A percentile compares a stretch with the other conserved stretches of the same genome.
Evolutionary conservation across 2,888 invertebrate genomes (phyloP).

Genomic region (Catocala sponsa): DNA sequence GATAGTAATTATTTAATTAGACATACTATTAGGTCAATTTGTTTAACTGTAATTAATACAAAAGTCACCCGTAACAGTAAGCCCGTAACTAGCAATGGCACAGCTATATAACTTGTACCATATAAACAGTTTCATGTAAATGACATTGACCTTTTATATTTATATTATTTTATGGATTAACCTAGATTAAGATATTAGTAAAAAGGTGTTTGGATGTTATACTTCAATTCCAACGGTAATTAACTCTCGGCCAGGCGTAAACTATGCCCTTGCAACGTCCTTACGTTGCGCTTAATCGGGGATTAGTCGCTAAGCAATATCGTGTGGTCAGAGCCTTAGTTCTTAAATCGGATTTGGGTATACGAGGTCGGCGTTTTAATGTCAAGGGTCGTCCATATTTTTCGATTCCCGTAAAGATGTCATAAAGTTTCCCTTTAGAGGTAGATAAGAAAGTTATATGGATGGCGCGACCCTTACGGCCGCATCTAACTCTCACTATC

Average conservation of each 20-base stretch:
- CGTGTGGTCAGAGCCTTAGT: constrained; percentile 51
- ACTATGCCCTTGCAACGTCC: constrained; percentile 37
- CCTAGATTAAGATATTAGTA: too few species aligned
- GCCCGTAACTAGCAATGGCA: too few species aligned
- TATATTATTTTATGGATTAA: too few species aligned
- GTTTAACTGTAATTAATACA: too few species aligned
- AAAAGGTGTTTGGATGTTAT: too few species aligned
- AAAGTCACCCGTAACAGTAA: too few species aligned
- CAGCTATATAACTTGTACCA: too few species aligned
- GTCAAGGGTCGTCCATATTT: constrained; percentile 78
- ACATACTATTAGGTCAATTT: too few species aligned
- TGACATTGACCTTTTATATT: too few species aligned
- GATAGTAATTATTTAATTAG: too few species aligned
- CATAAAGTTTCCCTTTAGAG: constrained; percentile 79
- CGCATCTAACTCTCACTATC: constrained; percentile 79
- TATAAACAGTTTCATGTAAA: too few species aligned
- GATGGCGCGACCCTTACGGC: constrained; percentile 74
- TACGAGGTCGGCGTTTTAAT: constrained; percentile 69
- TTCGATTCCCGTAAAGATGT: constrained; percentile 82
- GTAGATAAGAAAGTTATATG: constrained; percentile 83
- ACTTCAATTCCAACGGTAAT: too few species aligned
- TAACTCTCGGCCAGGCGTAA: constrained; percentile 15
- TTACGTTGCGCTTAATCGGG: constrained; percentile 38
- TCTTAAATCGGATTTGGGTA: constrained; percentile 63
- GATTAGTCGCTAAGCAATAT: constrained; percentile 38